Percentiles rank a stretch among this genome's conserved stretches.
Conservation (phyloP, 2,888 invertebrate species). For the Julus scanicus region DNA sequence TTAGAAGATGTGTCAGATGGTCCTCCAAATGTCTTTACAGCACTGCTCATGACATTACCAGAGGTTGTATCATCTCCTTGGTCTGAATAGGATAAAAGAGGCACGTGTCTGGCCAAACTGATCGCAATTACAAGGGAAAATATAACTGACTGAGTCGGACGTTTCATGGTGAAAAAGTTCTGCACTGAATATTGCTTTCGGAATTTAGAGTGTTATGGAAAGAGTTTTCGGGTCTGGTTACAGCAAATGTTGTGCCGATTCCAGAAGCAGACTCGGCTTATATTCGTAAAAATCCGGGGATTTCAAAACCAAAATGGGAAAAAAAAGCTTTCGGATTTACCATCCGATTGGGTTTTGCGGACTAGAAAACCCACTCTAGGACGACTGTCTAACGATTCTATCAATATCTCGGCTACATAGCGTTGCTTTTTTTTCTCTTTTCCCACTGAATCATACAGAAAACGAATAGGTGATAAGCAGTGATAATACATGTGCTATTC, state of each 20-base stretch:
- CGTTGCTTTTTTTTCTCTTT: background rate
- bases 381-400: background rate
- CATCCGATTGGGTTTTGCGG: background rate
- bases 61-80: background rate
- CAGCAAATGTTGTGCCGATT: background rate
- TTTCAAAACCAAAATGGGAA: background rate
- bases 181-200: background rate
- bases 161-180: background rate
- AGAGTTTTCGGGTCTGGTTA: background rate
- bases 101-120: background rate
- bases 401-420: background rate
- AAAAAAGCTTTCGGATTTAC: background rate
- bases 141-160: background rate
- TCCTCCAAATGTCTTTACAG: background rate
- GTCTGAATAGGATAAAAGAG: background rate
- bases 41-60: background rate
- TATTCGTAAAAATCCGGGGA: background rate
- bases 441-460: background rate
- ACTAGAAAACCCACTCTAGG: background rate
- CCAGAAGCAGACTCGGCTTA: background rate
- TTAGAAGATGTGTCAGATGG: background rate
- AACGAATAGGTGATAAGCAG: background rate
- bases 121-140: background rate
- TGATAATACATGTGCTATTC: background rate
- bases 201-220: background rate